A percentile compares a stretch with the other conserved stretches of the same genome.
Evolutionary conservation across 2,888 invertebrate genomes (phyloP).

Genomic region (Aporophyla lueneburgensis): DNA sequence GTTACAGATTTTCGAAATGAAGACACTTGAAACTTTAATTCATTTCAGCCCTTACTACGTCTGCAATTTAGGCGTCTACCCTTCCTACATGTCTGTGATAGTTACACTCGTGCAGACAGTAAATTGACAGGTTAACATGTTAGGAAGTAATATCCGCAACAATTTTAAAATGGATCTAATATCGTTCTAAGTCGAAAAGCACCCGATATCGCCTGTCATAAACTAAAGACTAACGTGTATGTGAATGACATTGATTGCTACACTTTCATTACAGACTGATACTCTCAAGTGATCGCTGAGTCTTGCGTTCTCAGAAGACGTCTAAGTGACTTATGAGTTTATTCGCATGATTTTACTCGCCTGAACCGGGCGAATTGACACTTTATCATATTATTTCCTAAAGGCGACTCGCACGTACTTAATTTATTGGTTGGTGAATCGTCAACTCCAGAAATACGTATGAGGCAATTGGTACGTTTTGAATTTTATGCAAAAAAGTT

Average conservation of each 20-base stretch:
- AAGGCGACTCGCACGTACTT: no score
- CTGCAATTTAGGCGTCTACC: background rate
- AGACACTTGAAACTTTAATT: background rate
- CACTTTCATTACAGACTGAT: constrained; percentile 3
- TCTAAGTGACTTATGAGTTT: no score
- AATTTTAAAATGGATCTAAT: background rate
- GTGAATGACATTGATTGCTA: constrained; percentile 25
- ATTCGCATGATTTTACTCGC: no score
- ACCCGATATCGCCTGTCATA: background rate
- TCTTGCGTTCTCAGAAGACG: background rate
- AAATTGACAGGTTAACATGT: constrained; percentile 4
- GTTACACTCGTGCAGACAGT: background rate
- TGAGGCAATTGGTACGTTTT: no score
- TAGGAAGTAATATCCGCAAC: constrained; percentile 3
- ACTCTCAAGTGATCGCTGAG: constrained; percentile 1
- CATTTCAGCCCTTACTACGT: background rate
- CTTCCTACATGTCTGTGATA: background rate
- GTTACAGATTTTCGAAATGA: background rate
- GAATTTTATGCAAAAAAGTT: no score
- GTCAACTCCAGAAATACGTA: no score
- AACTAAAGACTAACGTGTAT: background rate
- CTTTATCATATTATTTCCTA: no score
- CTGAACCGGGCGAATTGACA: no score
- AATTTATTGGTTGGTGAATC: no score
- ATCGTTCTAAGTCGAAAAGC: background rate